phyloP scores from a whole-genome alignment of 2,113 vertebrate genomes.

The Solenodon paradoxus region DNA sequence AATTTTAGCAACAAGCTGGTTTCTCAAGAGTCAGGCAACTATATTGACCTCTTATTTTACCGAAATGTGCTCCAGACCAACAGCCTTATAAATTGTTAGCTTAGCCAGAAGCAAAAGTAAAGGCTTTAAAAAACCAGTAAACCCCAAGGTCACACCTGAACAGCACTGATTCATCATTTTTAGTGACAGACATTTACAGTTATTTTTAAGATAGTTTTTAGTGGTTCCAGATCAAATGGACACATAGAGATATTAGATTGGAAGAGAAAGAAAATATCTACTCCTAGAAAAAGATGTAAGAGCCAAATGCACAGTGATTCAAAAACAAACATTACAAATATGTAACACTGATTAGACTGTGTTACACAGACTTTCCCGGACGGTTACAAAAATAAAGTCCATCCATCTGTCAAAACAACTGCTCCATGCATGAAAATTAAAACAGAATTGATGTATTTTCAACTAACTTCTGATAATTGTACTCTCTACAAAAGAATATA shows the following conservation, averaged over 20 bases:
- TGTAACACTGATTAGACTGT: slow-evolving; percentile 81
- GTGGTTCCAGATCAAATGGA: slow-evolving; percentile 64
- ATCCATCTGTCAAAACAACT: slow-evolving; percentile 91
- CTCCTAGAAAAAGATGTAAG: slow-evolving; percentile 64
- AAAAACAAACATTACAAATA: slow-evolving; percentile 82
- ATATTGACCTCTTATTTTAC: slow-evolving; percentile 18
- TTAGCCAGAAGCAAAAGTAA: slow-evolving; percentile 38
- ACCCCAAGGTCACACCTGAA: slow-evolving; percentile 54
- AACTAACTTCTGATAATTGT: slow-evolving; percentile 82
- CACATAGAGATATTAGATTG: slow-evolving; percentile 70
- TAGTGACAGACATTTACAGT: slow-evolving; percentile 59
- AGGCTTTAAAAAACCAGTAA: slow-evolving; percentile 55
- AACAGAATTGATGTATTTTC: slow-evolving; percentile 81
- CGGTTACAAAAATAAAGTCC: slow-evolving; percentile 88
- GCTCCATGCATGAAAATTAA: slow-evolving; percentile 81
- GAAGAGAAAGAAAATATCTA: slow-evolving; percentile 74
- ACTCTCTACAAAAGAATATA: slow-evolving; percentile 74
- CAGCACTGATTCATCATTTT: slow-evolving; percentile 53
- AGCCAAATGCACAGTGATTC: slow-evolving; percentile 76
- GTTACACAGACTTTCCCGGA: slow-evolving; percentile 82
- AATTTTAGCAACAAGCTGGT: slow-evolving; percentile 43
- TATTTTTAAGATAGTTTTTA: slow-evolving; percentile 45
- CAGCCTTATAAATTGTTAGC: neutral
- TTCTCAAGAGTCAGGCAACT: neutral
- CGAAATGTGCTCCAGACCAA: neutral